These are phyloP conservation scores for Tiliqua scincoides DNA, from an alignment of 2,113 vertebrate species.

Conservation along the genomic window DNA sequence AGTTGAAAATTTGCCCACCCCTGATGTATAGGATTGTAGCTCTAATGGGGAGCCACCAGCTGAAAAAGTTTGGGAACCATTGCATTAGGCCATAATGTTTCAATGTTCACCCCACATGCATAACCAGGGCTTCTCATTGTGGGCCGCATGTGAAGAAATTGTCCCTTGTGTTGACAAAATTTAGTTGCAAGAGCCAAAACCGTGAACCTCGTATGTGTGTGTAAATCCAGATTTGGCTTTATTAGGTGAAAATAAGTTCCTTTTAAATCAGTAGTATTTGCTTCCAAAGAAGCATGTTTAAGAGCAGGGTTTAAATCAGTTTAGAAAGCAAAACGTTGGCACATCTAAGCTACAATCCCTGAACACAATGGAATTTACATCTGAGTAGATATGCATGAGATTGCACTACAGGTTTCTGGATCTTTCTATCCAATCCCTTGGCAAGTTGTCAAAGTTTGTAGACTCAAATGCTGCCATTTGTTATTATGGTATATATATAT, in stretches of 20 bases:
- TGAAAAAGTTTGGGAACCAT: too few relatives aligned
- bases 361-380: too few relatives aligned
- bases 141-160: neutral
- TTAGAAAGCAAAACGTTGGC: neutral
- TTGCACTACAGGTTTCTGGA: too few relatives aligned
- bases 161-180: neutral
- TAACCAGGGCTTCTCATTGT: neutral
- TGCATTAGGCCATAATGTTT: too few relatives aligned
- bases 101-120: too few relatives aligned
- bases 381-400: too few relatives aligned
- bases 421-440: neutral
- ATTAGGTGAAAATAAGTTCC: neutral
- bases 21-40: too few relatives aligned
- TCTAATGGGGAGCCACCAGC: too few relatives aligned
- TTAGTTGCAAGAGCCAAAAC: neutral
- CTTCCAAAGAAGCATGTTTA: neutral
- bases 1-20: too few relatives aligned
- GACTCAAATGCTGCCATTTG: conserved; percentile 10
- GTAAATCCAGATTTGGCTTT: neutral
- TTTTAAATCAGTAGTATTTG: neutral
- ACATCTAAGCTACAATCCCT: too few relatives aligned
- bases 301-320: neutral
- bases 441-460: neutral
- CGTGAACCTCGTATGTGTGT: neutral
- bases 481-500: neutral